Percentiles rank a stretch among this genome's conserved stretches.
Conservation (phyloP, 2,888 invertebrate species). For the Amblyjoppa proteus region DNA sequence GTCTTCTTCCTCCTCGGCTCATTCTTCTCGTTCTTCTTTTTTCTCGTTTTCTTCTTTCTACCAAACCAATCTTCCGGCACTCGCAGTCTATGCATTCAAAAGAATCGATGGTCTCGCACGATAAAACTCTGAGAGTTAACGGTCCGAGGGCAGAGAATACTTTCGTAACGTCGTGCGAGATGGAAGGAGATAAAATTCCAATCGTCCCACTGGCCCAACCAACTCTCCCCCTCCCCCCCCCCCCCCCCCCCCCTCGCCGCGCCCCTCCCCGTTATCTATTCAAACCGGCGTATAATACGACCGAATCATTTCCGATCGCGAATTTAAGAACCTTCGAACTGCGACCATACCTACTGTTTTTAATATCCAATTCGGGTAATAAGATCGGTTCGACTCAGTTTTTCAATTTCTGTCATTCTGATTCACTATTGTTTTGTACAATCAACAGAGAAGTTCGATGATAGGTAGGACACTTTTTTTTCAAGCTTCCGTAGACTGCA, state of each 20-base stretch:
- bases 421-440: not conserved
- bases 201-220: constrained; percentile 10
- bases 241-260: not conserved
- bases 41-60: constrained; percentile 13
- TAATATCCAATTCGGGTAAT: not conserved
- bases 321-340: constrained; percentile 34
- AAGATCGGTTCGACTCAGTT: not conserved
- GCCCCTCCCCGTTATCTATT: constrained; percentile 13
- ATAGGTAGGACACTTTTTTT: not conserved
- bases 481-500: not conserved
- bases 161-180: constrained; percentile 31
- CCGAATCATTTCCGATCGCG: constrained; percentile 46
- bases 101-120: constrained; percentile 64
- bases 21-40: constrained; percentile 22
- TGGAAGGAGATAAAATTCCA: constrained; percentile 54
- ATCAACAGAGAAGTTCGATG: not conserved
- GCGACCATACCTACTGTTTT: not conserved
- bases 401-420: not conserved
- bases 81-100: constrained; percentile 46
- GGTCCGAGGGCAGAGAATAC: constrained; percentile 27
- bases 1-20: constrained; percentile 14
- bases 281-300: constrained; percentile 43
- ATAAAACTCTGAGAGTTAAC: constrained; percentile 56
- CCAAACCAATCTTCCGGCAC: constrained; percentile 16
- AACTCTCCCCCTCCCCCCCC: not conserved